A percentile compares a stretch with the other conserved stretches of the same genome.
phyloP scores from a whole-genome alignment of 23 tunicate genomes.

The Oikopleura dioica region DNA sequence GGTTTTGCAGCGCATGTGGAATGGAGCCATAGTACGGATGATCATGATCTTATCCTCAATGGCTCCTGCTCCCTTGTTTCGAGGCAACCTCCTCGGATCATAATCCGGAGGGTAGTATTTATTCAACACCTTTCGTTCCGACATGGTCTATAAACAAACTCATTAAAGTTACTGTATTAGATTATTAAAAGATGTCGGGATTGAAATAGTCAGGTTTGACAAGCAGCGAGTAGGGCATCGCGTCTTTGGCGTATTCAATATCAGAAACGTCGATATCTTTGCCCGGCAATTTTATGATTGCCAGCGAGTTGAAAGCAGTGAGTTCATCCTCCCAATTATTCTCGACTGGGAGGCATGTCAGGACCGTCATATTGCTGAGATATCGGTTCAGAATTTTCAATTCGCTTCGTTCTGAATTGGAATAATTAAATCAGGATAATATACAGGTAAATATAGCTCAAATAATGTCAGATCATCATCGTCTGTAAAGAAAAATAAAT shows the following conservation, averaged over 20 bases:
- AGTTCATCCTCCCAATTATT: constrained; percentile 1
- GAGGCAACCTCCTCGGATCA: constrained; percentile 85
- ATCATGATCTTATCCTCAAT: constrained; percentile 69
- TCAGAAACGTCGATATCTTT: too few relatives aligned
- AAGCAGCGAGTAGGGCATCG: not conserved
- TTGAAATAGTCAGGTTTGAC: not conserved
- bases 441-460: not conserved
- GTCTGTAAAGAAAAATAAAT: not conserved
- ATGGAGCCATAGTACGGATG: constrained; percentile 98
- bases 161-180: not conserved
- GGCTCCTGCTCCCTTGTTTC: constrained; percentile 24
- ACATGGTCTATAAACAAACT: not conserved
- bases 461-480: not conserved
- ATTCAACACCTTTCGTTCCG: constrained; percentile 17
- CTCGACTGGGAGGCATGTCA: not conserved
- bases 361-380: not conserved
- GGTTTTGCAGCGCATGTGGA: constrained; percentile 51
- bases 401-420: not conserved
- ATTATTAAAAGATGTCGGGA: not conserved
- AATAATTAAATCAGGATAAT: not conserved
- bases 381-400: not conserved
- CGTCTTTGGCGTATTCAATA: not conserved
- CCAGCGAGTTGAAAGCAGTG: constrained; percentile 2
- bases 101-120: constrained; percentile 99
- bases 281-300: not conserved